Evolutionary conservation across 1,140 invertebrate species (phyloP).

Genomic region (Trichogramma pretiosum): DNA sequence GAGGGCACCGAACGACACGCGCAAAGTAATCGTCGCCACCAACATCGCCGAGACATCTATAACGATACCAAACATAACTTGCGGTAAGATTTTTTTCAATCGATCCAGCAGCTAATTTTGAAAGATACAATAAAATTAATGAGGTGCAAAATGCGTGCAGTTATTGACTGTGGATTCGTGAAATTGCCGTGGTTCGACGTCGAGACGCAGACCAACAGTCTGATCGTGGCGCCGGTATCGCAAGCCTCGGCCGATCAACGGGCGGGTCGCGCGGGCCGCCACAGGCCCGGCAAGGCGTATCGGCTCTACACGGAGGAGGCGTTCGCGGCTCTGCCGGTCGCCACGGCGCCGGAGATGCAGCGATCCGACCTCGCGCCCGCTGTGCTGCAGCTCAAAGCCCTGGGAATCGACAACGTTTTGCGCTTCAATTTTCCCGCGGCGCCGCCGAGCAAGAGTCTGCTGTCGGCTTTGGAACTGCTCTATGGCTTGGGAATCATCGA

Average conservation of each 20-base stretch:
- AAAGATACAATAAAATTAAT: conserved; percentile 2
- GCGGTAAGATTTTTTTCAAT: conserved; percentile 49
- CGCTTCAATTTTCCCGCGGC: conserved; percentile 78
- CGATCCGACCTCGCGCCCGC: conserved; percentile 76
- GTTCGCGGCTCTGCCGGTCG: conserved; percentile 59
- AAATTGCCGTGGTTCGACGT: conserved; percentile 88
- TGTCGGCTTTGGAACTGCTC: conserved; percentile 77
- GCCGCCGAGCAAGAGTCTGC: conserved; percentile 82
- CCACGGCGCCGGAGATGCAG: conserved; percentile 87
- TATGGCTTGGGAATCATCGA: conserved; percentile 83
- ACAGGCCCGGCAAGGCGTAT: conserved; percentile 74
- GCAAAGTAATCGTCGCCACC: conserved; percentile 92
- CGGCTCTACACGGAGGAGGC: conserved; percentile 72
- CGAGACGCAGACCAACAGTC: conserved; percentile 71
- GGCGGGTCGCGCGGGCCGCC: conserved; percentile 84
- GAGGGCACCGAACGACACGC: conserved; percentile 57
- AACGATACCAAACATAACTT: conserved; percentile 75
- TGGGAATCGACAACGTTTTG: conserved; percentile 86
- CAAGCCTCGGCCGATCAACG: conserved; percentile 85
- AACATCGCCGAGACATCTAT: conserved; percentile 98
- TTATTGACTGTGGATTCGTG: conserved; percentile 95
- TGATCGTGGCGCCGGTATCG: conserved; percentile 78
- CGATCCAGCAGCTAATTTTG: not conserved
- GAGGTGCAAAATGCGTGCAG: conserved; percentile 48
- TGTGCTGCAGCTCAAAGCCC: conserved; percentile 86